Base-by-base conservation (phyloP, 2,888 invertebrate genomes). In the Endomychus coccineus region DNA sequence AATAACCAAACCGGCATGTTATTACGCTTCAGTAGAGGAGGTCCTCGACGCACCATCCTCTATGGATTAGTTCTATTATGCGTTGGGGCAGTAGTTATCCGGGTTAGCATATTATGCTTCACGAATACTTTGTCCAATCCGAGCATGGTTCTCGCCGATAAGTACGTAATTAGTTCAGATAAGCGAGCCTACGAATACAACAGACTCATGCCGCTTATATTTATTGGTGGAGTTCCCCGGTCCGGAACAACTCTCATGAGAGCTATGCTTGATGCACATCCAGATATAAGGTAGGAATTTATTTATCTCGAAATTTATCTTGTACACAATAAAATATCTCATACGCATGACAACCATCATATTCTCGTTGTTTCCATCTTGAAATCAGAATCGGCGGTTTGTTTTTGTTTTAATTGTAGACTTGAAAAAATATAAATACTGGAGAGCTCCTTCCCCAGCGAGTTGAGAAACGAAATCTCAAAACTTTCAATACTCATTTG, bases 261-360 rank as follows among this genome's bases (percentile, higher is more conserved):
- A 56, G 95, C 94, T 46, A 92, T 97, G 90, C 72, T 98, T 55
- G 97, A 98, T 70, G 95, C 96, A 45, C 96, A 97, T 75, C 90
- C 92, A 10, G 88, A 89, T 59, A 87, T 97, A 58, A 81, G 94
- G 81, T 82, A 60, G 44, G 42, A n/a, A n/a, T n/a, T 19, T 6
- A 10, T 25, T 25, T 25, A 25, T 7, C n/a, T 19, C n/a, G 6
- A 19, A 19, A n/a, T 19, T 19, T 19, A 19, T 19, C 6, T 19
- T 19, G 6, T 19, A n/a, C n/a, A n/a, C n/a, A n/a, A n/a, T n/a
- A n/a, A n/a, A n/a, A n/a, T n/a, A n/a, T n/a, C n/a, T n/a, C n/a
- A n/a, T n/a, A n/a, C n/a, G n/a, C n/a, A n/a, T n/a, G n/a, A n/a
- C n/a, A n/a, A n/a, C n/a, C n/a, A n/a, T n/a, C n/a, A n/a, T n/a